These are phyloP conservation scores for Drosophila equinoxialis DNA, from an alignment of 1,140 invertebrate species.

Conservation along the genomic window DNA sequence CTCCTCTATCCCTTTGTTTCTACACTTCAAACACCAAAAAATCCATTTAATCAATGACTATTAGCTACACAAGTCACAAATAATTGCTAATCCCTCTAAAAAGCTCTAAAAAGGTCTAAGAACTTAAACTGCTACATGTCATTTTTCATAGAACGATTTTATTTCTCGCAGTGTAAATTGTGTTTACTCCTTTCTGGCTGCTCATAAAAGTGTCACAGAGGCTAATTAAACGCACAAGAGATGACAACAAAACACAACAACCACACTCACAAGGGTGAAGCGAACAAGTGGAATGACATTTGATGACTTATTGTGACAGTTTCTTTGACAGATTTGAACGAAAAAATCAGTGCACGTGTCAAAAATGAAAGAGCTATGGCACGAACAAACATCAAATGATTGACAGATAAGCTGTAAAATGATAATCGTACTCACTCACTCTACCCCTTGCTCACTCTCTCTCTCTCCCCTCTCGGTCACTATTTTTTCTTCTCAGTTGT, in stretches of 20 bases:
- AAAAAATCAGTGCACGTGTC: slow-evolving; percentile 51
- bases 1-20: too few species aligned
- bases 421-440: slow-evolving; percentile 13
- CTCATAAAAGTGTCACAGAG: slow-evolving; percentile 76
- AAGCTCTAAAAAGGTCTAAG: too few species aligned
- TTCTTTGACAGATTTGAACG: slow-evolving; percentile 39
- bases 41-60: too few species aligned
- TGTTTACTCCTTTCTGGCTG: slow-evolving; percentile 57
- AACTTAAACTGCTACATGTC: too few species aligned
- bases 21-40: background rate
- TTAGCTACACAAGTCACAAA: too few species aligned
- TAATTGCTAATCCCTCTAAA: too few species aligned
- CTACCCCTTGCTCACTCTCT: slow-evolving; percentile 4
- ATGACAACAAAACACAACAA: background rate
- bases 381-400: slow-evolving; percentile 24
- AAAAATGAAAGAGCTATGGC: slow-evolving; percentile 5
- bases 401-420: slow-evolving; percentile 35
- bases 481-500: background rate
- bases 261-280: background rate
- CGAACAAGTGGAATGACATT: slow-evolving; percentile 15
- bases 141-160: too few species aligned
- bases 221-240: slow-evolving; percentile 54
- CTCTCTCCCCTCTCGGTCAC: background rate
- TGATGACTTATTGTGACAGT: slow-evolving; percentile 56
- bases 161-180: background rate